Evolutionary conservation across 1,140 invertebrate species (phyloP).

Genomic region (Rhopalosiphum maidis): DNA sequence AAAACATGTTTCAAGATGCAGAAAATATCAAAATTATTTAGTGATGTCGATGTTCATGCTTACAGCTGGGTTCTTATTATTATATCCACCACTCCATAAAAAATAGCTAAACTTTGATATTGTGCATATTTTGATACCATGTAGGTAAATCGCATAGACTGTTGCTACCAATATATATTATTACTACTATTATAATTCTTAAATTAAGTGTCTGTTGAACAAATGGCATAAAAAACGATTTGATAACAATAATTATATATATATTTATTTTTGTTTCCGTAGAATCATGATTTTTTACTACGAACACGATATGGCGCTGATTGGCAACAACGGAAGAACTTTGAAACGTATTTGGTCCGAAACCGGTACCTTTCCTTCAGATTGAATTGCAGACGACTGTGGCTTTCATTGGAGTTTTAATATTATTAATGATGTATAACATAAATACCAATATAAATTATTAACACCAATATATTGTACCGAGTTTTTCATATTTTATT

Average conservation of each 20-base stretch:
- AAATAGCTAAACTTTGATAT: too few species aligned
- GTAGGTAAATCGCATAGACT: too few species aligned
- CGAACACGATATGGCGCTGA: conserved; percentile 42
- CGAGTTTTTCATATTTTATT: conserved; percentile 44
- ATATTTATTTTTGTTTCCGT: neutral
- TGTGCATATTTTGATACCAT: too few species aligned
- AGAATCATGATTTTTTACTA: conserved; percentile 45
- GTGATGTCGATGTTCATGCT: too few species aligned
- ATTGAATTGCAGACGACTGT: neutral
- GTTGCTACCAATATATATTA: too few species aligned
- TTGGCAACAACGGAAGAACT: conserved; percentile 27
- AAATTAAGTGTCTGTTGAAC: too few species aligned
- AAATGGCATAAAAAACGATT: neutral
- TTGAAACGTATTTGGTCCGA: conserved; percentile 33
- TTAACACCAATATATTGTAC: conserved; percentile 43
- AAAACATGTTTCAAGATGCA: too few species aligned
- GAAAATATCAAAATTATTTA: too few species aligned
- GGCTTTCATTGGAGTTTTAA: neutral
- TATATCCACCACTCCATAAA: too few species aligned
- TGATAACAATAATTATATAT: neutral
- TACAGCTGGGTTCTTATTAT: too few species aligned
- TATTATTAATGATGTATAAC: neutral
- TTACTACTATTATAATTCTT: too few species aligned
- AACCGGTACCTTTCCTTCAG: conserved; percentile 21
- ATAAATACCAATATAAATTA: neutral